Base-by-base conservation (phyloP, 2,888 invertebrate genomes). In the Cosmia trapezina region DNA sequence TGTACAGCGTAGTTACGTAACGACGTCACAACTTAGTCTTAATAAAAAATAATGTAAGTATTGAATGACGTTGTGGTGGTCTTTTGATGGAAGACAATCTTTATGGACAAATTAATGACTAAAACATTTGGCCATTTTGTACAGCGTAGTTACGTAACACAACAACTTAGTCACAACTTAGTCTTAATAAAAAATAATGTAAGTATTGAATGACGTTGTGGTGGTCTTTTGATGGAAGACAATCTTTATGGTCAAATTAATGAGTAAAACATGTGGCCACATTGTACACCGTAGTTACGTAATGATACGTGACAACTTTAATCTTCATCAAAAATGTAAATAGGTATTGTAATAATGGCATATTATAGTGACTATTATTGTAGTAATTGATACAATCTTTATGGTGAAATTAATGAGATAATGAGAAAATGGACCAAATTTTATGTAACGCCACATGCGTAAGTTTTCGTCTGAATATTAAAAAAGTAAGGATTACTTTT, bases 1-100 rank as follows among this genome's bases (percentile, higher is more conserved):
- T 83, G 81, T 90, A 81, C 88, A 93, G 92, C 74, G 61, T 90
- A 93, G 72, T 87, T 80, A 45, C 66, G 47, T 70, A 63, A 72
- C 12, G 67, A 37, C 33, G 53, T 54, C 45, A 54, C n/a, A 45
- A 69, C 0, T 14, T 70, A 22, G 4, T 4, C 22, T 22, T 8
- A 12, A 51, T 33, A 17, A 45, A 43, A 70, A 33, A 33, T 3
- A 19, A 37, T 65, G 14, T 28, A 9, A 4, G 12, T 41, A 8
- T 67, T 53, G 5, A 11, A 43, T 43, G 9, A 9, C 4, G 19
- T 19, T 28, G 4, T 17, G 6, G 12, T 43, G n/a, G 5, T 28
- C 0, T 47, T 47, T 28, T 41, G 11, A 22, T 7, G 9, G 0
- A n/a, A 7, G 6, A 17, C 19, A 19, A 47, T 68, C 6, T 49